These are phyloP conservation scores for Proterorhinus semilunaris DNA, from an alignment of 2,113 vertebrate genomes.

Conservation along the genomic window DNA sequence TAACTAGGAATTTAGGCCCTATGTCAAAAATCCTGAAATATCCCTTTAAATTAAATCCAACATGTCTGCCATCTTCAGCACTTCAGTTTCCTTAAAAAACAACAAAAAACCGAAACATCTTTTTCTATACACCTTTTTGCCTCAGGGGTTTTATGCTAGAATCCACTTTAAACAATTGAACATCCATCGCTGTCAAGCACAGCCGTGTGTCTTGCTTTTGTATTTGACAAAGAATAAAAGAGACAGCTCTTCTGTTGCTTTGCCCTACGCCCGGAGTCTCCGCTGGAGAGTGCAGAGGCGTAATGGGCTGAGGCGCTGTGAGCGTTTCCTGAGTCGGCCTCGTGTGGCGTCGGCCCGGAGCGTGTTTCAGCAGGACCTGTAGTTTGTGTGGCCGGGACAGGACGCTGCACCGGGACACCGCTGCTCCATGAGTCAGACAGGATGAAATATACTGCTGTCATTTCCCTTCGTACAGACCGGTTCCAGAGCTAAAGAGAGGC, in stretches of 20 bases:
- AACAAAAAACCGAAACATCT: no score
- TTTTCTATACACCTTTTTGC: neutral
- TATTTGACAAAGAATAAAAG: neutral
- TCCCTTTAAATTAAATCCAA: no score
- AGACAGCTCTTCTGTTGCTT: constrained; percentile 4
- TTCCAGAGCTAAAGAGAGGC: neutral
- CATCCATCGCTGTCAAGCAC: neutral
- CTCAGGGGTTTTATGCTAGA: neutral
- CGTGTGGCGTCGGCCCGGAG: constrained; percentile 32
- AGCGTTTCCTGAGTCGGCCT: constrained; percentile 37
- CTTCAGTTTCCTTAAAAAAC: no score
- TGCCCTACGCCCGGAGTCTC: constrained; percentile 15
- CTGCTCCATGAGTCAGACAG: constrained; percentile 9
- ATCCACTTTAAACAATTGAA: constrained; percentile 6
- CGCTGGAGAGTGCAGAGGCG: constrained; percentile 38
- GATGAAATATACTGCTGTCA: constrained; percentile 27
- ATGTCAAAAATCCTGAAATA: no score
- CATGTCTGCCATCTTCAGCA: no score
- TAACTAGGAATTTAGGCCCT: no score
- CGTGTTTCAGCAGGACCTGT: constrained; percentile 30
- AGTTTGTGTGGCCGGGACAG: constrained; percentile 26
- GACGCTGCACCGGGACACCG: constrained; percentile 3
- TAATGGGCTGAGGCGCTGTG: constrained; percentile 29
- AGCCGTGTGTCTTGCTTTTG: neutral
- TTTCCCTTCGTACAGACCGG: constrained; percentile 4